Evolutionary conservation across 2,797 vertebrate species (phyloP), one percentile per base, ranked within the genome.

Genomic region (Acanthiza pusilla): DNA sequence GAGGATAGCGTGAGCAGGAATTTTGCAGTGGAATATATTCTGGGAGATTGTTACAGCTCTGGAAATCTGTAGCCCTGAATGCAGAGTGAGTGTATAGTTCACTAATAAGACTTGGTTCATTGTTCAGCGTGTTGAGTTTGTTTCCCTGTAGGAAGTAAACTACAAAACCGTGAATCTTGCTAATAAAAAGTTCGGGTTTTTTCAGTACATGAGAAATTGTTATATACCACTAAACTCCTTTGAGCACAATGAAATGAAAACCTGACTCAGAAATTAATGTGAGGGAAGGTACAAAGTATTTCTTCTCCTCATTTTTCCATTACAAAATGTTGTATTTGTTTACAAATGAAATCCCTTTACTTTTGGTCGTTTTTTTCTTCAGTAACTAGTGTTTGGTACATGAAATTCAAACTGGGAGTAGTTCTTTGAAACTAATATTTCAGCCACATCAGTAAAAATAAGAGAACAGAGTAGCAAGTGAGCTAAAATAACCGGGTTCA

Each of bases 1-100:
- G 0, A 60, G 45, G n/a, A 27, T 0, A 55, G 27, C 15, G 20
- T 9, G 20, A 81, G 48, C 0, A 3, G 65, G 47, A 48, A 38
- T 30, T 58, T 78, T 45, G 9, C 45, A 61, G 54, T 48, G 45
- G 42, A 61, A 62, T 65, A 29, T 81, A 16, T 74, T 72, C 20
- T 30, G 10, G 42, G 70, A 57, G 23, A 30, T 26, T 47, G 45
- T 32, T 71, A 40, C 32, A 84, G 32, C 45, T 80, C 73, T 75
- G 32, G 47, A 81, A 91, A 74, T 74, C 57, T 36, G 7, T 36
- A 65, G 48, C 15, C 20, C 22, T 2, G 5, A 38, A 43, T 36
- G 27, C 16, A 5, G 7, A 50, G 27, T 2, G 14, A 32, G 32
- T 38, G 32, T 32, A 18, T 5, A 79, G 62, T 43, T 73, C 30